Base-by-base conservation (phyloP, 2,797 vertebrate genomes). In the Chanos chanos region DNA sequence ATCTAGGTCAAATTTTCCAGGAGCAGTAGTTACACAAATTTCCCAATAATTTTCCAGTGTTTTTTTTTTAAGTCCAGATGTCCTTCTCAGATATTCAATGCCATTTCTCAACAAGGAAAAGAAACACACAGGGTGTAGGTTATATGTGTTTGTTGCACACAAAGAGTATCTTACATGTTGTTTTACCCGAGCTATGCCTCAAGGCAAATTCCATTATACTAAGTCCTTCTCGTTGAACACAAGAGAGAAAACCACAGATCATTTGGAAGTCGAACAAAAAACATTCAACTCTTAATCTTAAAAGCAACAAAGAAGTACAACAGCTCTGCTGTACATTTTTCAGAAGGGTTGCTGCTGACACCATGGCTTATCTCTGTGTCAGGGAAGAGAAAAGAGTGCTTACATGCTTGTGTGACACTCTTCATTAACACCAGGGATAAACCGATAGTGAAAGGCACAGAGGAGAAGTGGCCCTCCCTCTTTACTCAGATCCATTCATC, bases 361-460 rank as follows among this genome's bases (percentile, higher is more conserved):
- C 66, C 69, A 77, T 70, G 66, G 79, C 80, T 88, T 81, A 78
- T 77, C 75, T 76, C 77, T 48, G 66, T 76, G 77, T 78, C 77
- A 76, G 61, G 74, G 66, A 19, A 67, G 71, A 73, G 85, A 88
- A 88, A 78, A 78, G 78, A 77, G 86, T 87, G 84, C 84, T 76
- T 90, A 78, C 87, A 85, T 89, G 89, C 88, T 82, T 93, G 72
- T 83, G 72, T 90, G 89, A 88, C 90, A 89, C 79, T 85, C 85
- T 87, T 90, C 79, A 88, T 92, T 90, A 91, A 88, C 89, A 86
- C 87, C 66, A 82, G 83, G 82, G 87, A 87, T 91, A 88, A 90
- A 88, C 73, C 73, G 84, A 83, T 83, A 86, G 75, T 77, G 82
- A 92, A 92, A 89, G 89, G 90, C 78, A 84, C 80, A 81, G 76